A percentile compares a stretch with the other conserved stretches of the same genome.
These are phyloP conservation scores for Temnothorax unifasciatus DNA, from an alignment of 2,888 invertebrate genomes.

Conservation along the genomic window DNA sequence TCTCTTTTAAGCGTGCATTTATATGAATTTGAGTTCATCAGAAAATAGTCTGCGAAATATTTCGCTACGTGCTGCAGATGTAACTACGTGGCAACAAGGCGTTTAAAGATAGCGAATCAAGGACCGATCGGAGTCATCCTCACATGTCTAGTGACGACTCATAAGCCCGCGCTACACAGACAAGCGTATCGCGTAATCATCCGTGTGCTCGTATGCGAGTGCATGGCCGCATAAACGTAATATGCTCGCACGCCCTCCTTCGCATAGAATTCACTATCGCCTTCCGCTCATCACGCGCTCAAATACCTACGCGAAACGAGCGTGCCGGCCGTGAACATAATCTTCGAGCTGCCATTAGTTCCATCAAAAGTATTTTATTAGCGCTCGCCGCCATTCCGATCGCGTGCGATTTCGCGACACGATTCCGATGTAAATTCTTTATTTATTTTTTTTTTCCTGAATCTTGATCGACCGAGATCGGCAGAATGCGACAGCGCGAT, in stretches of 20 bases:
- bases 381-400: constrained; percentile 8
- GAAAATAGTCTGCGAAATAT: not conserved
- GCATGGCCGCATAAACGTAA: constrained; percentile 49
- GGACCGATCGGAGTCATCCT: constrained; percentile 68
- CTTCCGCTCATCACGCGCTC: constrained; percentile 66
- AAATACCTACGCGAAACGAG: constrained; percentile 66
- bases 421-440: constrained; percentile 41
- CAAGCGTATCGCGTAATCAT: constrained; percentile 72
- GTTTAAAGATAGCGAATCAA: constrained; percentile 57
- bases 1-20: not conserved
- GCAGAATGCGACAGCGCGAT: constrained; percentile 32
- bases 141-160: constrained; percentile 74
- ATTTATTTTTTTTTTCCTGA: constrained; percentile 21
- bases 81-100: constrained; percentile 9
- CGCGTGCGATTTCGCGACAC: constrained; percentile 42
- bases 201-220: constrained; percentile 67
- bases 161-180: constrained; percentile 62
- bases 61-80: not conserved
- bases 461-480: constrained; percentile 45
- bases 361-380: constrained; percentile 51
- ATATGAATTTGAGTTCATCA: not conserved
- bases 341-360: constrained; percentile 67
- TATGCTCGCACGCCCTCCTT: constrained; percentile 58
- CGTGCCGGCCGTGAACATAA: constrained; percentile 62
- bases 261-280: constrained; percentile 63